Base-by-base conservation (phyloP, 2,113 vertebrate genomes). In the Rutilus rutilus region DNA sequence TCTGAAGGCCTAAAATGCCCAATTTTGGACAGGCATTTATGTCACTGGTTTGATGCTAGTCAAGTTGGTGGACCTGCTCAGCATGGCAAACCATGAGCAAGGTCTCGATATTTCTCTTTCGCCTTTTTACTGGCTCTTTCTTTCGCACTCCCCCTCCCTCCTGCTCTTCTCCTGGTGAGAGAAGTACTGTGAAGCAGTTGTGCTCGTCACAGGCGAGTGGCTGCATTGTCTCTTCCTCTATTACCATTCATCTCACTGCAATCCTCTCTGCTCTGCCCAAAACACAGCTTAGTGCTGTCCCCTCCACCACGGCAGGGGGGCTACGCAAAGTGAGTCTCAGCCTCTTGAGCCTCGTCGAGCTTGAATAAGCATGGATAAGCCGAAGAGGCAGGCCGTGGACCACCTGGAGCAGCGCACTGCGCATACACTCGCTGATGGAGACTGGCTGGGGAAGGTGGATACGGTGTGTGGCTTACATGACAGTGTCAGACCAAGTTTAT, bases 341-440 rank as follows among this genome's bases (percentile, higher is more conserved):
- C 67, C 75, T 62, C 82, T 79, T 67, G 74, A 87, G 80, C 60
- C 73, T 54, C 64, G 60, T 39, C 30, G 45, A 75, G 86, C 76
- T 78, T 74, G 86, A 83, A 87, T 87, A 85, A 87, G 82, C 82
- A 80, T n/a, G 86, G 76, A 85, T 87, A 69, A 87, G 64, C 80
- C 54, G n/a, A 33, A 71, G 65, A 62, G 74, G 50, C 54, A 65
- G 67, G 75, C 64, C 52, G 1, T 60, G 45, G 76, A 81, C 75
- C 84, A 84, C 85, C 81, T 80, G 85, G 74, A 67, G 85, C 59
- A 74, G 54, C 4, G 0, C 19, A 52, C 19, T 33, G 62, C 25
- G 47, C 64, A 77, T 39, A 33, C 64, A 73, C 67, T 57, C 23
- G 45, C 42, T 25, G 75, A 33, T 23, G 57, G 57, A 60, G 39